Evolutionary conservation across 2,888 invertebrate genomes (phyloP).

Genomic region (Trissolcus japonicus): DNA sequence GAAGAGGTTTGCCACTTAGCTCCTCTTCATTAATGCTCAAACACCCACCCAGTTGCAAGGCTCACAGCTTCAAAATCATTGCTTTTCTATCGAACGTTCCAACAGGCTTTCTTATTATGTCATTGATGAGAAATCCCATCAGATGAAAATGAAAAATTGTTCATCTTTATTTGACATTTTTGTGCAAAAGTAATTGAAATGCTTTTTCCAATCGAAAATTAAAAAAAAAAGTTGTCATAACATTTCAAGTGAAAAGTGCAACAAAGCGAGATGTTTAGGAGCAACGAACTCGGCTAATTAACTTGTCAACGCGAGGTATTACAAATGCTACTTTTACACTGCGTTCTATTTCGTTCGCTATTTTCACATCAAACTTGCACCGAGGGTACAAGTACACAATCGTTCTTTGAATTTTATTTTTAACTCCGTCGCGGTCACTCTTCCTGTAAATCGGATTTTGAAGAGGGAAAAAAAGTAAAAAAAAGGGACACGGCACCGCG

Average conservation of each 20-base stretch:
- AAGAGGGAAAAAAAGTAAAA: not conserved
- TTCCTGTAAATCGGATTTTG: not conserved
- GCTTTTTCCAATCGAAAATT: too few species aligned
- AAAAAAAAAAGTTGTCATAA: too few species aligned
- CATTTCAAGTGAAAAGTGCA: too few species aligned
- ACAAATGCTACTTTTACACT: conserved; percentile 24
- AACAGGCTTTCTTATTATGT: not conserved
- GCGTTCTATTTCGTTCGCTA: conserved; percentile 30
- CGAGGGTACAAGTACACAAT: not conserved
- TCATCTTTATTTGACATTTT: too few species aligned
- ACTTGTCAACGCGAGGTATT: conserved; percentile 30
- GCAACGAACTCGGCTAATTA: conserved; percentile 42
- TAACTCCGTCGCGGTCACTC: conserved; percentile 2
- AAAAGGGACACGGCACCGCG: not conserved
- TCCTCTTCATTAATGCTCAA: conserved; percentile 30
- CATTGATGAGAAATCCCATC: too few species aligned
- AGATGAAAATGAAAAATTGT: too few species aligned
- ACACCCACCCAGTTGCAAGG: conserved; percentile 24
- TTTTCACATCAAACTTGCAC: conserved; percentile 23
- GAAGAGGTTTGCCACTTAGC: conserved; percentile 14
- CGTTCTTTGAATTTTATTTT: conserved; percentile 28
- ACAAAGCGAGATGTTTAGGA: conserved; percentile 19
- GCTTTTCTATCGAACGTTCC: not conserved
- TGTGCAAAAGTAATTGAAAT: too few species aligned
- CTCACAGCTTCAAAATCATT: not conserved